phyloP scores from a whole-genome alignment of 2,797 vertebrate species.

The Pelodytes ibericus region DNA sequence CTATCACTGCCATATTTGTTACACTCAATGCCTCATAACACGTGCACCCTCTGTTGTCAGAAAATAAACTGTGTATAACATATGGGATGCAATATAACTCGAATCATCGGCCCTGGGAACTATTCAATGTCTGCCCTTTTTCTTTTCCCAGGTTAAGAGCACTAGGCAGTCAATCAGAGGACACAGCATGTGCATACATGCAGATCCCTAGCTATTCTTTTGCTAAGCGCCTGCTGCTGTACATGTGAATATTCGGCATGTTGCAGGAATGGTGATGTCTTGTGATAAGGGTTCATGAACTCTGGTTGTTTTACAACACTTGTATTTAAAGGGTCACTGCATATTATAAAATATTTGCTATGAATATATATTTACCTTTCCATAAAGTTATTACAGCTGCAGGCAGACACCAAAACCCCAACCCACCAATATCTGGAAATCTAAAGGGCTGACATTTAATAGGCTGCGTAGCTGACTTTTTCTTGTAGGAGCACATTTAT shows the following conservation, averaged over 20 bases:
- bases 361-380: not conserved
- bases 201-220: conserved; percentile 18
- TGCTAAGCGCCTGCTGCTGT: conserved; percentile 31
- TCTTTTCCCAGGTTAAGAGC: conserved; percentile 43
- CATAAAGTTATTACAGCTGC: not conserved
- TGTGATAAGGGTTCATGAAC: conserved; percentile 79
- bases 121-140: conserved; percentile 24
- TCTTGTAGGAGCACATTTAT: not conserved
- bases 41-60: not conserved
- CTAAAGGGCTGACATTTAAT: not conserved
- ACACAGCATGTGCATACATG: conserved; percentile 43
- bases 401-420: not conserved
- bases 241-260: conserved; percentile 34
- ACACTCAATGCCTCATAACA: not conserved
- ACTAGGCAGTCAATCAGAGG: conserved; percentile 37
- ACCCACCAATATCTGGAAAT: not conserved
- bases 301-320: conserved; percentile 49
- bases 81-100: conserved; percentile 18
- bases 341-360: not conserved
- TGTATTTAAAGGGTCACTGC: not conserved
- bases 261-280: conserved; percentile 19
- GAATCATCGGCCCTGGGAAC: conserved; percentile 14
- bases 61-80: conserved; percentile 15
- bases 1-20: no score
- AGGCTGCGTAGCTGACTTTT: not conserved